Evolutionary conservation across 2,113 vertebrate species (phyloP), one percentile per base, ranked within the genome.

Genomic region (Ciconia stormi): DNA sequence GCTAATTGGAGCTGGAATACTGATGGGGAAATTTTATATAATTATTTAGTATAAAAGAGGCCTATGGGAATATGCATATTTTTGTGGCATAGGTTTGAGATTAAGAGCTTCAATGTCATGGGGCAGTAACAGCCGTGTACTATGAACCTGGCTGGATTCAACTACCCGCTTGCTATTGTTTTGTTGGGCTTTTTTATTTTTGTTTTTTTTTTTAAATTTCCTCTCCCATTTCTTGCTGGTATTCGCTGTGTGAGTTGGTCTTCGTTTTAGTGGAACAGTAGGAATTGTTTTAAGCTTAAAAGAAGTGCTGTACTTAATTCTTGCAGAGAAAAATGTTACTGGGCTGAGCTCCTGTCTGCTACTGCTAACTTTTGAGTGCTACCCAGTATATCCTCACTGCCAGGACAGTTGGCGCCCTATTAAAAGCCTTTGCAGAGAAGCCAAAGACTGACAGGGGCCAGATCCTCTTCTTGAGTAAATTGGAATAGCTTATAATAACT

Each of bases 211-310:
- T 47, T 46, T 72, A 2, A 30, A 52, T 50, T 93, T 72, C 16
- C 17, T 84, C 30, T 89, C 50, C 46, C 32, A 16, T 89, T 95
- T 95, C 87, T 86, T 74, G 36, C 44, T 94, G 62, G 44, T 95
- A 62, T 87, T 88, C 38, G 1, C 78, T 80, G 26, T 71, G 50
- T 86, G 91, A 85, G 79, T 88, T 91, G 62, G 65, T 73, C 67
- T 93, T 97, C 95, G 89, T 91, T 91, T 88, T 73, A 93, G 66
- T 59, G 55, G 84, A 94, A 88, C 84, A 94, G 95, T 63, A 93
- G 90, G 71, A 96, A 96, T 58, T 88, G 67, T 90, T 84, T 70
- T 88, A 90, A 82, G 63, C 79, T 90, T 94, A 66, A 85, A 90
- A 88, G 50, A 80, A 93, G 62, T 27, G 38, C 74, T 81, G 84